A percentile compares a stretch with the other conserved stretches of the same genome.
Evolutionary conservation across 1,140 invertebrate species (phyloP).

Genomic region (Drosophila subpulchrella): DNA sequence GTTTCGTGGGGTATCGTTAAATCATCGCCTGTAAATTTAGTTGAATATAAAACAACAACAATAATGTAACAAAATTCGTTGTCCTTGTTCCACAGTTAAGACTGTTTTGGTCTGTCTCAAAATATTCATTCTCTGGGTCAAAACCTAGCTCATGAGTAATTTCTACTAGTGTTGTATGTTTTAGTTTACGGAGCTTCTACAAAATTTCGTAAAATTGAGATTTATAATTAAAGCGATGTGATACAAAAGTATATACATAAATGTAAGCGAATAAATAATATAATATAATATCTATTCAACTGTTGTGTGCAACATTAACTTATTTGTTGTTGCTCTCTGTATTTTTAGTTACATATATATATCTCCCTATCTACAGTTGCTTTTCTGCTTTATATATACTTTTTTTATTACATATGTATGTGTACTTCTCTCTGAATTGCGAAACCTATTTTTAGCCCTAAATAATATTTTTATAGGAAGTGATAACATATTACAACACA

Average conservation of each 20-base stretch:
- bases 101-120: constrained; percentile 9
- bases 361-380: constrained; percentile 77
- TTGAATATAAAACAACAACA: constrained; percentile 55
- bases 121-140: constrained; percentile 4
- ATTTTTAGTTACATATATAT: constrained; percentile 59
- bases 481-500: too few relatives aligned
- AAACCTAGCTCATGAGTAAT: constrained; percentile 1
- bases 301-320: constrained; percentile 45
- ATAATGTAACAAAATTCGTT: constrained; percentile 63
- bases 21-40: constrained; percentile 27
- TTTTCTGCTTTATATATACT: constrained; percentile 41
- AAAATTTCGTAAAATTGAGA: constrained; percentile 13
- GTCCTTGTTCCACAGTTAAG: constrained; percentile 37
- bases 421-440: constrained; percentile 1
- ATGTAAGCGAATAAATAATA: constrained; percentile 17
- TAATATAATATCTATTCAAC: background rate
- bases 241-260: constrained; percentile 33
- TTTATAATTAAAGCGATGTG: constrained; percentile 15
- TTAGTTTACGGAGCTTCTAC: constrained; percentile 6
- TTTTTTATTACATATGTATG: constrained; percentile 40
- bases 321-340: constrained; percentile 32
- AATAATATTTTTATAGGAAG: background rate
- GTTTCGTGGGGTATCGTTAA: constrained; percentile 26
- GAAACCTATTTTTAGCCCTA: background rate
- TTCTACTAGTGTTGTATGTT: constrained; percentile 2